Evolutionary conservation across 2,113 vertebrate genomes (phyloP).

Genomic region (Cololabis saira): DNA sequence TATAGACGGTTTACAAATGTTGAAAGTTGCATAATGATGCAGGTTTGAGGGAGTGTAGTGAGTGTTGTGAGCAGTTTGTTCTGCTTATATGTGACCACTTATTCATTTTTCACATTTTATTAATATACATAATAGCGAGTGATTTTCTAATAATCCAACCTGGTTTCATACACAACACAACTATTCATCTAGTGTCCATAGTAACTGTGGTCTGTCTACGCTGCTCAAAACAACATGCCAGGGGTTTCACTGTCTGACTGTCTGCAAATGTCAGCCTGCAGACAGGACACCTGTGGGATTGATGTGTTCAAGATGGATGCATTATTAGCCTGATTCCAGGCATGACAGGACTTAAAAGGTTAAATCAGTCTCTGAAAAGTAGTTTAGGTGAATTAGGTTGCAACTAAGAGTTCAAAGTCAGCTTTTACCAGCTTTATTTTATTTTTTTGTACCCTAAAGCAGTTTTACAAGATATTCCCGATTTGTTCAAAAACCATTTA

Average conservation of each 20-base stretch:
- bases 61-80: too few relatives aligned
- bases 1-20: too few relatives aligned
- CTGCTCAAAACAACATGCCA: slow-evolving; percentile 30
- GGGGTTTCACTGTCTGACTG: slow-evolving; percentile 26
- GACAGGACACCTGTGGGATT: slow-evolving; percentile 47
- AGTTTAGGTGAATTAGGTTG: not conserved
- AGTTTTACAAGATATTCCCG: not conserved
- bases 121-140: too few relatives aligned
- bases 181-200: slow-evolving; percentile 34
- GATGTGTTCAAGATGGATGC: slow-evolving; percentile 14
- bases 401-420: not conserved
- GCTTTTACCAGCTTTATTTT: slow-evolving; percentile 1
- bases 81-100: too few relatives aligned
- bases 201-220: slow-evolving; percentile 46
- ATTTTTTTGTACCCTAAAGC: not conserved
- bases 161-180: too few relatives aligned
- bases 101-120: too few relatives aligned
- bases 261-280: slow-evolving; percentile 25
- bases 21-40: too few relatives aligned
- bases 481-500: too few relatives aligned
- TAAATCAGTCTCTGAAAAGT: not conserved
- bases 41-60: too few relatives aligned
- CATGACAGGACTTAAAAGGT: not conserved
- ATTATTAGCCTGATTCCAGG: not conserved
- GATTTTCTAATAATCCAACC: too few relatives aligned